phyloP scores from a whole-genome alignment of 2,797 vertebrate genomes.

The Microctenopoma steveboyesi region DNA sequence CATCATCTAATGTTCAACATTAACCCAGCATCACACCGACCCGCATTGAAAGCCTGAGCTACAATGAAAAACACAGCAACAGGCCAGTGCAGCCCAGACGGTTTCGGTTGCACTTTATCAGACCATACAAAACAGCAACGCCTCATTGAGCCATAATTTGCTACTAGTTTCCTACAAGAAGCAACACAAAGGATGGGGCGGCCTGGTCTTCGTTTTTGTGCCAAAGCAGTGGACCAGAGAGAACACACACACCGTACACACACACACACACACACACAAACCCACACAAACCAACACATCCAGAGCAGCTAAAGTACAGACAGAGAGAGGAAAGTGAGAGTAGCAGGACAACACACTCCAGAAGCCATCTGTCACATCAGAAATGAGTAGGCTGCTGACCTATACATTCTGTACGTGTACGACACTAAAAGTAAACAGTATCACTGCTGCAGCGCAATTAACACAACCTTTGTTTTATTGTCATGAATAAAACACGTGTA shows the following conservation, averaged over 20 bases:
- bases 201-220: slow-evolving; percentile 77
- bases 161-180: slow-evolving; percentile 79
- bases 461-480: slow-evolving; percentile 9
- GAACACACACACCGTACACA: slow-evolving; percentile 43
- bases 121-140: slow-evolving; percentile 75
- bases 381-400: slow-evolving; percentile 31
- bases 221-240: slow-evolving; percentile 77
- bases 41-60: slow-evolving; percentile 66
- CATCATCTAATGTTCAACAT: slow-evolving; percentile 76
- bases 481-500: not conserved
- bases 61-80: slow-evolving; percentile 67
- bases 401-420: not conserved
- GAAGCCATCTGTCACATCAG: slow-evolving; percentile 56
- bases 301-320: slow-evolving; percentile 40
- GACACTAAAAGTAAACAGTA: slow-evolving; percentile 14
- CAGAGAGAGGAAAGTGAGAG: slow-evolving; percentile 46
- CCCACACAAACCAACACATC: slow-evolving; percentile 31
- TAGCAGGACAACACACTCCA: slow-evolving; percentile 48
- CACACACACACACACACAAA: slow-evolving; percentile 34
- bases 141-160: slow-evolving; percentile 82
- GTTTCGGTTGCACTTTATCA: slow-evolving; percentile 78
- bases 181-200: slow-evolving; percentile 77
- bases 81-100: slow-evolving; percentile 69
- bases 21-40: slow-evolving; percentile 78
- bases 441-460: slow-evolving; percentile 8